Evolutionary conservation across 2,888 invertebrate genomes (phyloP).

Genomic region (Bellardia pandia): DNA sequence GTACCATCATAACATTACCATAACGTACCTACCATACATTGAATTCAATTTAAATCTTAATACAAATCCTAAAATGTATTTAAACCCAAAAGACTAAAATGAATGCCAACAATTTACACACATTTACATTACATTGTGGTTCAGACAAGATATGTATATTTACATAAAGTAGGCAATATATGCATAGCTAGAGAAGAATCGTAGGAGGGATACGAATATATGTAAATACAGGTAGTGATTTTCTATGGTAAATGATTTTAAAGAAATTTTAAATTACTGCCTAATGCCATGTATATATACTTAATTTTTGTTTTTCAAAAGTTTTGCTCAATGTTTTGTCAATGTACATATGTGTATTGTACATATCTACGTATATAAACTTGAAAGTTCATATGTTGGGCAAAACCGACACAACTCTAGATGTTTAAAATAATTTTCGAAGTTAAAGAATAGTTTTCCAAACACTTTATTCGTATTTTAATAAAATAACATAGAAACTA

Average conservation of each 20-base stretch:
- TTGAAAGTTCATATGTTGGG: too few relatives aligned
- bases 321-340: neutral
- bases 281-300: conserved; percentile 14
- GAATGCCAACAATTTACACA: conserved; percentile 1
- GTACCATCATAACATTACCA: neutral
- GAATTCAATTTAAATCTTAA: conserved; percentile 41
- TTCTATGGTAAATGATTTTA: conserved; percentile 41
- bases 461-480: too few relatives aligned
- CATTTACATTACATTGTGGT: neutral
- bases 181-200: neutral
- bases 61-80: conserved; percentile 29
- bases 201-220: too few relatives aligned
- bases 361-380: too few relatives aligned
- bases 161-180: neutral
- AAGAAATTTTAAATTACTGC: conserved; percentile 51
- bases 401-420: too few relatives aligned
- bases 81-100: neutral
- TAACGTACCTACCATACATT: neutral
- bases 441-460: too few relatives aligned
- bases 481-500: too few relatives aligned
- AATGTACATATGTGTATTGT: neutral
- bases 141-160: neutral
- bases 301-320: neutral
- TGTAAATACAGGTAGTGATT: neutral
- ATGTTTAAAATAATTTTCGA: too few relatives aligned